These are phyloP conservation scores for Calephelis virginiensis DNA, from an alignment of 1,140 invertebrate genomes.

Conservation along the genomic window DNA sequence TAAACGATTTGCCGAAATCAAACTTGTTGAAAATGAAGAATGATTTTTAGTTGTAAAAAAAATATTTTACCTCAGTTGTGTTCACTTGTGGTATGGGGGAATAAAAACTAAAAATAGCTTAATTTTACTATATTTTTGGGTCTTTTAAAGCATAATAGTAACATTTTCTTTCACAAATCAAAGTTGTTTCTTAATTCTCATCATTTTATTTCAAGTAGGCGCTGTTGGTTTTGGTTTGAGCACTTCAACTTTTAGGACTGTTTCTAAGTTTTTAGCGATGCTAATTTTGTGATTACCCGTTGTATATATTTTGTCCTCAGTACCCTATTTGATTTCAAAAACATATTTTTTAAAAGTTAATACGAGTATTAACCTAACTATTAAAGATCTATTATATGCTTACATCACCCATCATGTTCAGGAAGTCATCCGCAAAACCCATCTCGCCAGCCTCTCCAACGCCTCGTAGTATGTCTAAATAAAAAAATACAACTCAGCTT, in stretches of 20 bases:
- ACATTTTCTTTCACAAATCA: conserved; percentile 20
- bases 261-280: conserved; percentile 34
- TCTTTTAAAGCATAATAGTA: conserved; percentile 15
- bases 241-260: conserved; percentile 38
- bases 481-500: conserved; percentile 4
- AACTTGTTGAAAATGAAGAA: conserved; percentile 53
- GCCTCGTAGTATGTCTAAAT: conserved; percentile 43
- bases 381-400: conserved; percentile 33
- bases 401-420: conserved; percentile 64
- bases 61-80: conserved; percentile 31
- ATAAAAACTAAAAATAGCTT: conserved; percentile 19
- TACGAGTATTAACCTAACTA: background rate
- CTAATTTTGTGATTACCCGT: background rate
- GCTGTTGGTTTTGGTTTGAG: conserved; percentile 41
- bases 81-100: conserved; percentile 37
- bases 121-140: conserved; percentile 50
- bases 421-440: conserved; percentile 56
- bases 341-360: conserved; percentile 6
- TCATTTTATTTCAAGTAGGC: conserved; percentile 40
- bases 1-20: conserved; percentile 19
- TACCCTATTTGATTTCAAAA: conserved; percentile 19
- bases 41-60: conserved; percentile 22
- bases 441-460: conserved; percentile 41
- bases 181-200: background rate
- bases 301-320: background rate